Percentiles rank a stretch among this genome's conserved stretches.
These are phyloP conservation scores for Gadus macrocephalus DNA, from an alignment of 2,113 vertebrate species.

Conservation along the genomic window DNA sequence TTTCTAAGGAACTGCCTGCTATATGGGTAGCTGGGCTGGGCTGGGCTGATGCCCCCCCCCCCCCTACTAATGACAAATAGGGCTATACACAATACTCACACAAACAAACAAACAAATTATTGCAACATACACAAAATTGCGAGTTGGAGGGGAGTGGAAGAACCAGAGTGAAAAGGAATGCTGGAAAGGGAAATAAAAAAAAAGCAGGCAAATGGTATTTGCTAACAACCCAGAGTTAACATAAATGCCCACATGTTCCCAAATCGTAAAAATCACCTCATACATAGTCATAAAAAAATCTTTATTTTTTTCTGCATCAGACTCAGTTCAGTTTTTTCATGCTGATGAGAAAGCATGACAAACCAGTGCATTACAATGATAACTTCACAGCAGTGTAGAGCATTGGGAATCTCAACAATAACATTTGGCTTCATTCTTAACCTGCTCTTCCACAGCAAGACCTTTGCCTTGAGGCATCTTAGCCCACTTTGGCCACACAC, in stretches of 20 bases:
- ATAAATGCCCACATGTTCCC: no score
- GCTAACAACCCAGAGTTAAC: no score
- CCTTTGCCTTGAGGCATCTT: slow-evolving; percentile 33
- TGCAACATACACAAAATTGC: background rate
- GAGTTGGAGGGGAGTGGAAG: no score
- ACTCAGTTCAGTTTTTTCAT: slow-evolving; percentile 53
- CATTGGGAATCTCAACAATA: slow-evolving; percentile 36
- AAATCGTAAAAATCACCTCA: no score
- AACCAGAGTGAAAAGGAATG: no score
- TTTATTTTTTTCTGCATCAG: slow-evolving; percentile 61
- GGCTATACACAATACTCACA: background rate
- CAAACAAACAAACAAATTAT: background rate
- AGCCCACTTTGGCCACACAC: slow-evolving; percentile 36
- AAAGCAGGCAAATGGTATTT: no score
- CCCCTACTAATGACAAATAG: background rate
- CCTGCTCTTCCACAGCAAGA: background rate
- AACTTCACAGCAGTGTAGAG: slow-evolving; percentile 73
- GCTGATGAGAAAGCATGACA: slow-evolving; percentile 56
- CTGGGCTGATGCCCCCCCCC: no score
- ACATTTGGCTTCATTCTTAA: slow-evolving; percentile 13
- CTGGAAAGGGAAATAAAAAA: no score
- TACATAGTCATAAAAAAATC: slow-evolving; percentile 38
- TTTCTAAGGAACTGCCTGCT: background rate
- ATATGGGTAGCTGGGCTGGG: background rate
- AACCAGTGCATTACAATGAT: slow-evolving; percentile 74